phyloP scores from a whole-genome alignment of 2,113 vertebrate genomes.

The Raja brachyura region DNA sequence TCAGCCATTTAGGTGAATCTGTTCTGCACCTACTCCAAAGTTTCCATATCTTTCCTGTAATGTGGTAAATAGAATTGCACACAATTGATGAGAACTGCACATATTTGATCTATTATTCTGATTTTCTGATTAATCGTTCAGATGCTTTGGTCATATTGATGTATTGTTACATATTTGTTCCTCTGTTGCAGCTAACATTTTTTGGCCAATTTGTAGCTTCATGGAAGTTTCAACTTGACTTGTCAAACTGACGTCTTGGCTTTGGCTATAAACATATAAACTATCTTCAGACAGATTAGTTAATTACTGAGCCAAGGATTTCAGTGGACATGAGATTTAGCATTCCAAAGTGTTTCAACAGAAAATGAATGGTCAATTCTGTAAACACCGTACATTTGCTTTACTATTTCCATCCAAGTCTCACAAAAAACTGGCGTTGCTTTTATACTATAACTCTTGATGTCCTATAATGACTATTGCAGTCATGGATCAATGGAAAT shows the following conservation, averaged over 20 bases:
- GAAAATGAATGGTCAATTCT: not conserved
- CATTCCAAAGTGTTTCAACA: not conserved
- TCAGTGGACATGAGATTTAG: not conserved
- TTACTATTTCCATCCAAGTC: not conserved
- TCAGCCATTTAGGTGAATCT: too few species aligned
- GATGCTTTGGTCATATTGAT: not conserved
- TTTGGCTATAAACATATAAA: not conserved
- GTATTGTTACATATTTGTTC: not conserved
- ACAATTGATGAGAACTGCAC: too few species aligned
- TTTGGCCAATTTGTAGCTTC: not conserved
- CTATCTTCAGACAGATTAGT: not conserved
- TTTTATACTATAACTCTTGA: not conserved
- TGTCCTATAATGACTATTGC: too few species aligned
- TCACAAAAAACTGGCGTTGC: not conserved
- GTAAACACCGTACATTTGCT: not conserved
- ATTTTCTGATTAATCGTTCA: not conserved
- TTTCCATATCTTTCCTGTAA: too few species aligned
- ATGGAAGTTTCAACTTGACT: not conserved
- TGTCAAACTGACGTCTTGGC: not conserved
- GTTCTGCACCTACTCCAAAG: too few species aligned
- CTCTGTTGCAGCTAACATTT: too few species aligned
- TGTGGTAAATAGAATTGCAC: too few species aligned
- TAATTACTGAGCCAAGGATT: not conserved
- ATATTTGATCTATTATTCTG: not conserved
- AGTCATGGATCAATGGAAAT: not conserved